Conservation (phyloP, 2,888 invertebrate species). For the Tachina fera region DNA sequence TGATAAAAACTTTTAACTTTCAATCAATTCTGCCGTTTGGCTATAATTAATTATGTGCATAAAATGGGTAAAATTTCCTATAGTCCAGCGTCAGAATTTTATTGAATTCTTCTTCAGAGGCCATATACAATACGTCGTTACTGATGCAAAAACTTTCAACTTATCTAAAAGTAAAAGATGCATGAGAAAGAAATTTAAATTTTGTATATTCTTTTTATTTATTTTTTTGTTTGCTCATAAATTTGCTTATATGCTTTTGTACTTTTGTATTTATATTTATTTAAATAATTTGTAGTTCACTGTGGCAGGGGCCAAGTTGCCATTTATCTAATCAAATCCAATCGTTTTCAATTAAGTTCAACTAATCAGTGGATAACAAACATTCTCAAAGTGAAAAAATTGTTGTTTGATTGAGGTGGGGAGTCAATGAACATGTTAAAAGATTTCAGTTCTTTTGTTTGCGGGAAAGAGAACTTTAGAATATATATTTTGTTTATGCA, state of each 20-base stretch:
- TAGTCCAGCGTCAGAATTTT: no score
- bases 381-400: constrained; percentile 3
- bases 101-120: no score
- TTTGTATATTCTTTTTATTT: not conserved
- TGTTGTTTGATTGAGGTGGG: not conserved
- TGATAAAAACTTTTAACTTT: no score
- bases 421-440: not conserved
- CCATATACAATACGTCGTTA: no score
- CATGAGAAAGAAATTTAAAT: not conserved
- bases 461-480: not conserved
- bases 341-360: constrained; percentile 64
- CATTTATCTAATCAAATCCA: constrained; percentile 67
- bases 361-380: constrained; percentile 51
- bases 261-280: no score
- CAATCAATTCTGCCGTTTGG: no score
- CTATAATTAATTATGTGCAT: no score
- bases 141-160: no score
- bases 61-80: no score
- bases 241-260: not conserved
- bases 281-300: constrained; percentile 32
- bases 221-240: not conserved
- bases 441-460: constrained; percentile 1
- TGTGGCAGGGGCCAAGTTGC: constrained; percentile 14
- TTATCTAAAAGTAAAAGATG: no score
- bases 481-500: no score